Evolutionary conservation across 2,888 invertebrate species (phyloP), one percentile per base, ranked within the genome.

Genomic region (Polia nebulosa): DNA sequence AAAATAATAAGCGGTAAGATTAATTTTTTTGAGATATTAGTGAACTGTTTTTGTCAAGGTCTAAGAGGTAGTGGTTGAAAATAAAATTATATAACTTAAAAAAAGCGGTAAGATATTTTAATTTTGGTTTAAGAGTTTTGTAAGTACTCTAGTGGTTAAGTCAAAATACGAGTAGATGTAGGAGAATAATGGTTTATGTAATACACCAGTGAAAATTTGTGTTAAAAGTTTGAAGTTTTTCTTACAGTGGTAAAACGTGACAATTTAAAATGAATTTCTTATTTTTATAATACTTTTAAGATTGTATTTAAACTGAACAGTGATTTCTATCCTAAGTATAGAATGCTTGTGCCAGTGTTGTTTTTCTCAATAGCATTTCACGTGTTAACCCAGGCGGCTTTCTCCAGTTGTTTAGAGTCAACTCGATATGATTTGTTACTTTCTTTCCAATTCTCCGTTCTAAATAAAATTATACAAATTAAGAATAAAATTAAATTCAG

Each of bases 1-100:
- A 15, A 22, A 51, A 49, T 27, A 49, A 39, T 44, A 49, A 39
- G 1, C 44, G 75, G 75, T 76, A 65, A 71, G 75, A 49, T n/a
- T 1, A 17, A 9, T n/a, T 17, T 13, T 44, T 27, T 69, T 20
- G 17, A 11, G 2, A 7, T 17, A 17, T 34, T 17, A 29, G 6
- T 44, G 13, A 4, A 52, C 3, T 22, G 6, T 34, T 41, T 41
- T 20, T 11, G 36, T 15, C 7, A 41, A n/a, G 32, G 22, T 41
- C 20, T 32, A 11, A 8, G 7, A 11, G 11, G 9, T 11, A 45
- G 13, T 32, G 20, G 13, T 25, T n/a, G n/a, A n/a, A n/a, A n/a
- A n/a, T n/a, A n/a, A n/a, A n/a, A n/a, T n/a, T n/a, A n/a, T n/a
- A n/a, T n/a, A n/a, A n/a, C n/a, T n/a, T n/a, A n/a, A n/a, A n/a